These are phyloP conservation scores for Drosophila lini DNA, from an alignment of 1,140 invertebrate species.

Conservation along the genomic window DNA sequence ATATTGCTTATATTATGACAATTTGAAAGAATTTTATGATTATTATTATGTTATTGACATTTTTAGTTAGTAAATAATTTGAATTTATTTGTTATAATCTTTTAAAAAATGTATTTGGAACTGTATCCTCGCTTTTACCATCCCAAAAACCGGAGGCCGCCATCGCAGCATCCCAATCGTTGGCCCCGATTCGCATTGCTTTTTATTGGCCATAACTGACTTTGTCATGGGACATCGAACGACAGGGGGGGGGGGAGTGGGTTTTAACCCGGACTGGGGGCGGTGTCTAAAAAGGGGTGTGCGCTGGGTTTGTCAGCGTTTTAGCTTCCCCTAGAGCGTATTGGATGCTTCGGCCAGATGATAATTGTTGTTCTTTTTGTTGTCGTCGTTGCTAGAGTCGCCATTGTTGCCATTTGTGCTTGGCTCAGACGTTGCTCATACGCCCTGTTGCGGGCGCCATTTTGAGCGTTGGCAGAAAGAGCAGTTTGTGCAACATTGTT, in stretches of 20 bases:
- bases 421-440: slow-evolving; percentile 62
- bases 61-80: neutral
- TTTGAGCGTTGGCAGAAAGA: slow-evolving; percentile 68
- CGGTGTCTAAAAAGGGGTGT: neutral
- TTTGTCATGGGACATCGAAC: slow-evolving; percentile 60
- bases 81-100: neutral
- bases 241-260: neutral
- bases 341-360: slow-evolving; percentile 43
- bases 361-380: slow-evolving; percentile 39
- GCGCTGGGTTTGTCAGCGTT: slow-evolving; percentile 13
- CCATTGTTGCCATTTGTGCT: slow-evolving; percentile 28
- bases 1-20: too few species aligned
- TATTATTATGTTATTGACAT: neutral
- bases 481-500: slow-evolving; percentile 70
- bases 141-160: neutral
- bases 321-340: slow-evolving; percentile 35
- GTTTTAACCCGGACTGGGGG: neutral
- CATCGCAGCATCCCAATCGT: slow-evolving; percentile 12
- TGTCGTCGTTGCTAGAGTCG: slow-evolving; percentile 19
- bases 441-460: slow-evolving; percentile 66
- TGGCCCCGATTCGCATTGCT: slow-evolving; percentile 62
- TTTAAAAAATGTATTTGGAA: too few species aligned
- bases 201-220: slow-evolving; percentile 83
- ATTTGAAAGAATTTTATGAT: neutral
- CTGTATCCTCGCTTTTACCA: neutral